These are phyloP conservation scores for Zaprionus gabonicus DNA, from an alignment of 1,140 invertebrate genomes.

Conservation along the genomic window DNA sequence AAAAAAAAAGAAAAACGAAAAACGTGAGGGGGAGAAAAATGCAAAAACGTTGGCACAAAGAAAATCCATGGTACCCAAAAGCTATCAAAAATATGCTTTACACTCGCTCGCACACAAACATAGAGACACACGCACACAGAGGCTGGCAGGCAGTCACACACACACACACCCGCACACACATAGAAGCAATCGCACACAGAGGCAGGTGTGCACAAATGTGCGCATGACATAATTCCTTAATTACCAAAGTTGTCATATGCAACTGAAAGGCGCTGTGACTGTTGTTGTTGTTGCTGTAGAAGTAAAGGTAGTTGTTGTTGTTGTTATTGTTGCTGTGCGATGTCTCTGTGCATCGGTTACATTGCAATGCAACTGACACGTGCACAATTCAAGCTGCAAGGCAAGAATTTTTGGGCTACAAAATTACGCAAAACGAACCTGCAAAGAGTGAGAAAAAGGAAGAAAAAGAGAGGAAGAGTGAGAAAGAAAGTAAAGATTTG, in stretches of 20 bases:
- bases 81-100: slow-evolving; percentile 48
- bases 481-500: background rate
- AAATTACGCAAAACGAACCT: background rate
- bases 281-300: background rate
- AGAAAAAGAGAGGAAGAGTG: background rate
- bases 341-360: slow-evolving; percentile 5
- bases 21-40: slow-evolving; percentile 9
- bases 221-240: slow-evolving; percentile 81
- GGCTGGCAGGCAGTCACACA: background rate
- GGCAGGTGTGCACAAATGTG: slow-evolving; percentile 43
- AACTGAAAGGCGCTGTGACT: slow-evolving; percentile 51
- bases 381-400: slow-evolving; percentile 13
- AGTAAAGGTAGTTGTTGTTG: slow-evolving; percentile 4
- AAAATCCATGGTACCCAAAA: slow-evolving; percentile 55
- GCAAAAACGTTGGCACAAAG: slow-evolving; percentile 33
- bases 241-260: slow-evolving; percentile 77
- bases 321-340: slow-evolving; percentile 1
- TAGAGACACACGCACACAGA: slow-evolving; percentile 12
- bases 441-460: background rate
- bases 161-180: slow-evolving; percentile 8
- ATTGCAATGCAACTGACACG: slow-evolving; percentile 22
- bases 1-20: background rate
- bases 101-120: slow-evolving; percentile 14
- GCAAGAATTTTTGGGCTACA: background rate
- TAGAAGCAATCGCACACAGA: background rate